phyloP scores from a whole-genome alignment of 2,888 invertebrate species.

The Nebria brevicollis region DNA sequence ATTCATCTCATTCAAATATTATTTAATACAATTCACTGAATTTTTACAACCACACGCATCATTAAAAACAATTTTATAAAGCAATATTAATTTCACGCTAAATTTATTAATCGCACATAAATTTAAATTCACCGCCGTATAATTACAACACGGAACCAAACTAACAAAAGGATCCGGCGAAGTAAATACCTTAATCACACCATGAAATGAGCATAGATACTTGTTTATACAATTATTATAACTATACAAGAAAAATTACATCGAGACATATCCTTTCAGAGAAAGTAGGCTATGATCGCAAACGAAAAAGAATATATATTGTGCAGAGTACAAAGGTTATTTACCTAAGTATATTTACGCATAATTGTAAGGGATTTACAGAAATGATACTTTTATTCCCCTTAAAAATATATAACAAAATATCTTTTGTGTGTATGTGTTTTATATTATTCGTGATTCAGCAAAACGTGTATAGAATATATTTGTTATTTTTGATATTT shows the following conservation, averaged over 20 bases:
- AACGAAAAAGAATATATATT: background rate
- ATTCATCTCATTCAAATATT: no score
- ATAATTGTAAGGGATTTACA: no score
- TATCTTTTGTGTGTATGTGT: no score
- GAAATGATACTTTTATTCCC: no score
- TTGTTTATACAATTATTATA: background rate
- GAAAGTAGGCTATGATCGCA: background rate
- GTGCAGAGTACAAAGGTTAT: background rate
- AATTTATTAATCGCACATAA: background rate
- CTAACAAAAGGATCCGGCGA: background rate
- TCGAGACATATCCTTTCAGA: background rate
- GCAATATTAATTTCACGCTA: conserved; percentile 1
- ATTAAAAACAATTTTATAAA: background rate
- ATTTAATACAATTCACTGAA: no score
- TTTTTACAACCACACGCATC: no score
- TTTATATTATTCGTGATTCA: background rate
- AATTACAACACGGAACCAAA: background rate
- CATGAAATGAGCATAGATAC: background rate
- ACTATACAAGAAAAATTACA: background rate
- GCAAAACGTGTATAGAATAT: background rate
- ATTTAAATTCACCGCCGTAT: background rate
- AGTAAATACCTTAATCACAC: background rate
- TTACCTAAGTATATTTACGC: background rate
- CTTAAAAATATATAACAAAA: no score
- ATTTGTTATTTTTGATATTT: background rate